A percentile compares a stretch with the other conserved stretches of the same genome.
These are phyloP conservation scores for Matsumyia berberina DNA, from an alignment of 2,888 invertebrate species.

Conservation along the genomic window DNA sequence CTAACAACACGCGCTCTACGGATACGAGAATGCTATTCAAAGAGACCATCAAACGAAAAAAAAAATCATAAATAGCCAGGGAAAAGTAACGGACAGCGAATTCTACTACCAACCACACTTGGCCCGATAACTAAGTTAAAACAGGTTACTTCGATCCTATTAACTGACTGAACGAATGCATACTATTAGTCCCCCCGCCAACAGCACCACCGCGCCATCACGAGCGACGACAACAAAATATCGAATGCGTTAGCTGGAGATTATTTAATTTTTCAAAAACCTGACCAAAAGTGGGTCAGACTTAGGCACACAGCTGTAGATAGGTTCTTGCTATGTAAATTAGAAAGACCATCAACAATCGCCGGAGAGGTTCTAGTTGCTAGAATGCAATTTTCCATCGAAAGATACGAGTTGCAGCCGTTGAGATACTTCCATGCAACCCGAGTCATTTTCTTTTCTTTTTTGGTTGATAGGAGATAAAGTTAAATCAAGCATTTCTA, in stretches of 20 bases:
- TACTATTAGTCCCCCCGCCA: neutral
- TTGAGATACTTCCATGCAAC: neutral
- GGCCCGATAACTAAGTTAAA: conserved; percentile 46
- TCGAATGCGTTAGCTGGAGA: conserved; percentile 47
- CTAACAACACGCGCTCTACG: conserved; percentile 36
- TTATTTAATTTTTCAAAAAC: conserved; percentile 69
- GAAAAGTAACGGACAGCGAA: conserved; percentile 40
- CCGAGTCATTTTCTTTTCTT: neutral
- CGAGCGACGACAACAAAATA: conserved; percentile 44
- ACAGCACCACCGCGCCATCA: too few species aligned
- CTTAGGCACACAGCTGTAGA: conserved; percentile 8
- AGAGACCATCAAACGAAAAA: conserved; percentile 31
- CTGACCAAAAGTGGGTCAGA: conserved; percentile 63
- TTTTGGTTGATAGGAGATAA: conserved; percentile 1
- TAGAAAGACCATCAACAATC: conserved; percentile 10
- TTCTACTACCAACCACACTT: neutral
- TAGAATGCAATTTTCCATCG: neutral
- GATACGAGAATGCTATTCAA: conserved; percentile 59
- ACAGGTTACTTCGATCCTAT: conserved; percentile 60
- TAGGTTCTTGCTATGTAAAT: conserved; percentile 54
- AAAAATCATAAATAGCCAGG: conserved; percentile 21
- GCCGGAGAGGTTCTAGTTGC: neutral
- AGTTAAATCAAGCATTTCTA: conserved; percentile 15
- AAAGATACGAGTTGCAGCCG: neutral
- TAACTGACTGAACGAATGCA: conserved; percentile 24